Base-by-base conservation (phyloP, 2,113 vertebrate genomes). In the Lampris megalopsis region DNA sequence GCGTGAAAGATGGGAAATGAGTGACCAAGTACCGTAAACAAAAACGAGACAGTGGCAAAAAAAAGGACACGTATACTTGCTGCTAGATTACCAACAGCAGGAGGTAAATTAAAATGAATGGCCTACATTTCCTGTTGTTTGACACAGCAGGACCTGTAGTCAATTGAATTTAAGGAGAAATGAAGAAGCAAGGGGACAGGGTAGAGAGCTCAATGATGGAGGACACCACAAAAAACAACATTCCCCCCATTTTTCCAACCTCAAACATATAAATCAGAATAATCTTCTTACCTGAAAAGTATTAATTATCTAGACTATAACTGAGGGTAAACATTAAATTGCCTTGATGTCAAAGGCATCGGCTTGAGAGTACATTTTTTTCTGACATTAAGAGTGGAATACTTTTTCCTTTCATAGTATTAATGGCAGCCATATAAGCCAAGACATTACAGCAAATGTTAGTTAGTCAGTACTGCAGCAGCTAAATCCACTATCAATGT, bases 391-490 rank as follows among this genome's bases (percentile, higher is more conserved):
- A 72, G 5, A 68, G 57, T 73, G 71, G 45, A 75, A 75, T 36
- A 73, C 6, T 7, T 64, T 71, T 77, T 1, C 65, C 37, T 43
- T 50, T 43, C 52, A 81, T 35, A 9, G 79, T 24, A 24, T 24
- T 24, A 71, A 52, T 65, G n/a, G 10, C 63, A 59, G 9, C 13
- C 38, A 66, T 50, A 66, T 58, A 43, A 77, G 75, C 63, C 40
- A 77, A 83, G 48, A 67, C 77, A 66, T 71, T 73, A 68, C 67
- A 78, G 73, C 70, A 4, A 38, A 58, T 40, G 61, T 45, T 37
- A 40, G 67, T 75, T 68, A 60, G 66, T 78, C 75, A 40, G 71
- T 61, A 73, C 71, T 89, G 87, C 72, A 74, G 81, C 81, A 71
- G 59, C 64, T 68, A 64, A 48, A 63, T 65, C 69, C 42, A 77